A percentile compares a stretch with the other conserved stretches of the same genome.
Evolutionary conservation across 2,797 vertebrate species (phyloP).

Genomic region (Podarcis siculus): DNA sequence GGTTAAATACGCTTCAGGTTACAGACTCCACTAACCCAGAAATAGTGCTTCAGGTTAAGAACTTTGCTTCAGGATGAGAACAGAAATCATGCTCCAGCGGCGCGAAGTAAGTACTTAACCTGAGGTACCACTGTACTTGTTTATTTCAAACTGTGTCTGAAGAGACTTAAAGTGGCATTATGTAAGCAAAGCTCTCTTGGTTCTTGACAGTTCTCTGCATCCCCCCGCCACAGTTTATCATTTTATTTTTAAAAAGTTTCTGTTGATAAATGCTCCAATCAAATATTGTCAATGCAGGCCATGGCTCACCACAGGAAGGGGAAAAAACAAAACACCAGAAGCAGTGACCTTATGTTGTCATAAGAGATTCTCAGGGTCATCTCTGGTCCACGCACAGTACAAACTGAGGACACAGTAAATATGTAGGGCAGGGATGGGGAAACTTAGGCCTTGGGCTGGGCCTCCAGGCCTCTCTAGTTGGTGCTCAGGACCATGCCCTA

Average conservation of each 20-base stretch:
- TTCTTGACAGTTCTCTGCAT: neutral
- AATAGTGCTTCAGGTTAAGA: no score
- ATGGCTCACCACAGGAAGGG: neutral
- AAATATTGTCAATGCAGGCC: neutral
- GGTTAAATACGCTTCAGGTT: no score
- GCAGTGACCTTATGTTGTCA: neutral
- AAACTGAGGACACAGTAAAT: neutral
- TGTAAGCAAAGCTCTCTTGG: neutral
- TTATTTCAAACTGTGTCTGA: no score
- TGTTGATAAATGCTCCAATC: neutral
- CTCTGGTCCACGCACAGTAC: neutral
- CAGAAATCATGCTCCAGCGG: no score
- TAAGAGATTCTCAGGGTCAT: neutral
- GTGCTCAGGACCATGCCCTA: no score
- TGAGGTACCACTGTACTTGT: no score
- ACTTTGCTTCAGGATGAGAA: no score
- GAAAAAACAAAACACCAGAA: neutral
- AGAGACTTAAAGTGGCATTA: neutral
- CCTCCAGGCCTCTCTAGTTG: no score
- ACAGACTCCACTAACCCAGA: no score
- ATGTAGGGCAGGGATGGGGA: no score
- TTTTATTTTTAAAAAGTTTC: neutral
- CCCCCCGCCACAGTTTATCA: neutral
- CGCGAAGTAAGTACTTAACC: no score
- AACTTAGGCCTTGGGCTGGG: no score